phyloP scores from a whole-genome alignment of 2,797 vertebrate species.

The Urosaurus nigricauda region DNA sequence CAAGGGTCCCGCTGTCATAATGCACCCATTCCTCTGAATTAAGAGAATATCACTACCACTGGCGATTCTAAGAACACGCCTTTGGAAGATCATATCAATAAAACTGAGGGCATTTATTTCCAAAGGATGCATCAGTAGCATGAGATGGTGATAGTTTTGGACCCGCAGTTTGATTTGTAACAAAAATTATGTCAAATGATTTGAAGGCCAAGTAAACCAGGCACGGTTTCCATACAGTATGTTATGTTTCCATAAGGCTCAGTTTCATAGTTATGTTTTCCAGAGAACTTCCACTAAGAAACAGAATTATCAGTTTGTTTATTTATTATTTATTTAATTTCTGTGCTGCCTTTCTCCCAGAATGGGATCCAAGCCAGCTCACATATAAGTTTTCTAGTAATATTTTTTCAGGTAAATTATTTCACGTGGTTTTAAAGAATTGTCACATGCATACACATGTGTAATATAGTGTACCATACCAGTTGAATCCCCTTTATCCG shows the following conservation, averaged over 20 bases:
- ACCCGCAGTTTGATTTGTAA: neutral
- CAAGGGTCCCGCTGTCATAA: slow-evolving; percentile 18
- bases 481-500: no score
- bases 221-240: neutral
- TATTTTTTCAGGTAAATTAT: neutral
- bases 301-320: neutral
- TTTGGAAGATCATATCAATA: neutral
- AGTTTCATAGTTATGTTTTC: neutral
- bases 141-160: slow-evolving; percentile 14
- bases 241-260: neutral
- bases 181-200: neutral
- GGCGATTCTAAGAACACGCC: neutral
- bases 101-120: neutral
- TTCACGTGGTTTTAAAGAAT: neutral
- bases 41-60: neutral
- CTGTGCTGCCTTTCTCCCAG: no score
- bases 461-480: neutral
- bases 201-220: neutral
- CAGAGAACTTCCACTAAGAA: neutral
- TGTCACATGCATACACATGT: neutral
- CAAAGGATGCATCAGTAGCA: neutral
- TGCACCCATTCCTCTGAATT: slow-evolving; percentile 43
- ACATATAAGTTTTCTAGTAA: neutral
- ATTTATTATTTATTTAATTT: neutral
- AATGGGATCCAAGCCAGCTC: no score